Percentiles rank a stretch among this genome's conserved stretches.
Conservation (phyloP, 2,888 invertebrate species). For the Heteromyza rotundicornis region DNA sequence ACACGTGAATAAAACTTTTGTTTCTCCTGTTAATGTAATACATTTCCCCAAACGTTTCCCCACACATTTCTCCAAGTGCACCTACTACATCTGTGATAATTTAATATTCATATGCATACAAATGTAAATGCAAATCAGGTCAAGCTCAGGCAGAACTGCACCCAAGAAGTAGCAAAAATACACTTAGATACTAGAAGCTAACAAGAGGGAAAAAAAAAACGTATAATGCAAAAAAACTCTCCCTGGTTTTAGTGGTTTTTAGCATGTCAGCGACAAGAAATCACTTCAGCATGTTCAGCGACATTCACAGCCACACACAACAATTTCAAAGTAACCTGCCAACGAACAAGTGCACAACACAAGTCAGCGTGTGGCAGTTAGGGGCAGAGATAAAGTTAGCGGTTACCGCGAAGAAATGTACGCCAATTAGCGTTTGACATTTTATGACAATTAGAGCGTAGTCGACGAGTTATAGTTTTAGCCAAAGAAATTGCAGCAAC, state of each 20-base stretch:
- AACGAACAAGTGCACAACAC: background rate
- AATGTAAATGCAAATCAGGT: background rate
- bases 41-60: too few relatives aligned
- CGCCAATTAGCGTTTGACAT: constrained; percentile 54
- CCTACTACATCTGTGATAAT: too few relatives aligned
- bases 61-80: too few relatives aligned
- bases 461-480: background rate
- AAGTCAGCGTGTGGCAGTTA: background rate
- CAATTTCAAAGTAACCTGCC: background rate
- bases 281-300: background rate
- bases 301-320: background rate
- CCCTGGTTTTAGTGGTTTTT: background rate
- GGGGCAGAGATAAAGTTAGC: background rate
- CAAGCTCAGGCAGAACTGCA: background rate
- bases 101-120: too few relatives aligned
- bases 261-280: background rate
- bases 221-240: background rate
- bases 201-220: background rate
- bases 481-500: background rate
- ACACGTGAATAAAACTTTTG: too few relatives aligned
- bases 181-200: background rate
- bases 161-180: too few relatives aligned
- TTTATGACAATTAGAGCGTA: constrained; percentile 54
- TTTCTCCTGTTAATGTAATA: too few relatives aligned
- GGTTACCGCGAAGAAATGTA: constrained; percentile 15